Base-by-base conservation (phyloP, 2,888 invertebrate species). In the Barypeithes pellucidus region DNA sequence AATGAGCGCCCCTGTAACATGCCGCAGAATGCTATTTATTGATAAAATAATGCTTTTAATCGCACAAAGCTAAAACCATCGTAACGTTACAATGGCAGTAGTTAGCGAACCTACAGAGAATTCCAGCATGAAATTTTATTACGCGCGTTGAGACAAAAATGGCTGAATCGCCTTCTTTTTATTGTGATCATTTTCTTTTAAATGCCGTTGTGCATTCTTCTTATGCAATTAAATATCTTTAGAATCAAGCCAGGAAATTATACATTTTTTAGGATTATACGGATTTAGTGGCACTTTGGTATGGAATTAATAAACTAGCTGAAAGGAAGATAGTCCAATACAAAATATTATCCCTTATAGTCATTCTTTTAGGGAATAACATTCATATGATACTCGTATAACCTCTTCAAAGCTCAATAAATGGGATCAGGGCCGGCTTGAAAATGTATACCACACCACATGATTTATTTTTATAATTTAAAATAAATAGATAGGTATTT, bases 51-150 rank as follows among this genome's bases (percentile, higher is more conserved):
- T n/a, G n/a, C 22, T 41, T 61, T 33, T 57, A 57, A 57, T 29
- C 33, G 54, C 54, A 33, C 33, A 57, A 33, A 33, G 54, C 33
- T 43, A 16, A 61, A 61, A 43, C 43, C 39, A 61, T 45, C 16
- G 43, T 41, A 14, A 57, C 33, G 54, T 57, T 57, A 57, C 33
- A 18, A 33, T 60, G 60, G 47, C 67, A 66, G 60, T 60, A 68
- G 20, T 47, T 68, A 45, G 59, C 60, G 66, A 45, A 43, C 60
- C 65, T 79, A 76, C 77, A 73, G 76, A 77, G 78, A 80, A 80
- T 80, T 79, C 80, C 77, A 71, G 74, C 78, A 75, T 79, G 79
- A 79, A 79, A 80, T 79, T 79, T 78, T 80, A 80, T 80, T 80
- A 76, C 78, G 77, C 77, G 77, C 76, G 67, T 68, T 70, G 75